Evolutionary conservation across 2,113 vertebrate genomes (phyloP).

Genomic region (Hemichromis elongatus): DNA sequence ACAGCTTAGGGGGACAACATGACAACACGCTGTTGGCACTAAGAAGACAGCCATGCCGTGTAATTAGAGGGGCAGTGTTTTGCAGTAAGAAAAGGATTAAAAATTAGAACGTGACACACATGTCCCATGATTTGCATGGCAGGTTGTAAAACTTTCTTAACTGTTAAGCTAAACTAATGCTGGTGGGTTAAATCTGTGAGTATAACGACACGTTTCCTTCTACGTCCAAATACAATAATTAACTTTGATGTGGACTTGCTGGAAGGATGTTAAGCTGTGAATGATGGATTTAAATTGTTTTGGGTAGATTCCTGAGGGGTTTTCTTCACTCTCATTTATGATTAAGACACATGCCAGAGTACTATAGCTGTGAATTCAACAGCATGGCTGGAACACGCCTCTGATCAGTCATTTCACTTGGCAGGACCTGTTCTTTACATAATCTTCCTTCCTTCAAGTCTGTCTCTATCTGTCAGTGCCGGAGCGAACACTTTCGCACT

Average conservation of each 20-base stretch:
- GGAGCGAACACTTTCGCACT: conserved; percentile 29
- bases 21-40: background rate
- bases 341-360: background rate
- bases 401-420: conserved; percentile 4
- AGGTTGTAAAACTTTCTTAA: background rate
- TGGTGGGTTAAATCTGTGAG: background rate
- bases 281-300: background rate
- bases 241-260: background rate
- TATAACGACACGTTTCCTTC: background rate
- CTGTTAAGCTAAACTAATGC: background rate
- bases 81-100: background rate
- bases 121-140: background rate
- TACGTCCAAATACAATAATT: background rate
- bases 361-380: background rate
- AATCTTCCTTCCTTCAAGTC: conserved; percentile 28
- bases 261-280: background rate
- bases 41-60: conserved; percentile 1
- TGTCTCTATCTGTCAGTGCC: conserved; percentile 4
- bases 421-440: conserved; percentile 36
- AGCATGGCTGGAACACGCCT: background rate
- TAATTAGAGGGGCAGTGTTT: conserved; percentile 35
- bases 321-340: background rate
- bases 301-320: background rate
- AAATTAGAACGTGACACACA: conserved; percentile 32
- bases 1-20: background rate